phyloP scores from a whole-genome alignment of 2,113 vertebrate species.

The Lepus timidus region DNA sequence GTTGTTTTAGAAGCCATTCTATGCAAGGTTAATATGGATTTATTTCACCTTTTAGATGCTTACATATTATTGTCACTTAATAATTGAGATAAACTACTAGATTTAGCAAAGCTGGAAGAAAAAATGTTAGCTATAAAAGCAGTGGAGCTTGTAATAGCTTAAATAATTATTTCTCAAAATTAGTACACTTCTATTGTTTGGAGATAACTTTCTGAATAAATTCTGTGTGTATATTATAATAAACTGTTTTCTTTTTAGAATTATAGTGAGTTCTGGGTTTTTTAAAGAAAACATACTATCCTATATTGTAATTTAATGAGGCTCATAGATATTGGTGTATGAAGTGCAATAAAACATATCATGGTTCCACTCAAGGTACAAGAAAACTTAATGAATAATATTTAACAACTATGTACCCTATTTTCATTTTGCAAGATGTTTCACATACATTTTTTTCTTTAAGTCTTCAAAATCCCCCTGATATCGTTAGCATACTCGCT shows the following conservation, averaged over 20 bases:
- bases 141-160: slow-evolving; percentile 68
- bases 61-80: slow-evolving; percentile 71
- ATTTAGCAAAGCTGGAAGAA: slow-evolving; percentile 72
- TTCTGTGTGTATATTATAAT: slow-evolving; percentile 10
- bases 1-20: slow-evolving; percentile 55
- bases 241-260: slow-evolving; percentile 35
- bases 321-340: not conserved
- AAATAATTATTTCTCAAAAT: slow-evolving; percentile 81
- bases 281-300: not conserved
- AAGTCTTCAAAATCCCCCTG: not conserved
- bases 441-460: slow-evolving; percentile 21
- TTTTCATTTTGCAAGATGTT: not conserved
- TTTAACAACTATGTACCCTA: not conserved
- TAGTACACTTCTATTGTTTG: slow-evolving; percentile 67
- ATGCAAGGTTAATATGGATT: slow-evolving; percentile 78
- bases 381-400: slow-evolving; percentile 25
- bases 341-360: slow-evolving; percentile 40
- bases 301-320: slow-evolving; percentile 44
- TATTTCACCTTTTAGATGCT: slow-evolving; percentile 74
- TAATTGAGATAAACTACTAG: slow-evolving; percentile 84
- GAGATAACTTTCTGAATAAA: slow-evolving; percentile 71
- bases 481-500: not conserved
- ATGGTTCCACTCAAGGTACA: not conserved
- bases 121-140: slow-evolving; percentile 64
- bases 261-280: not conserved